Evolutionary conservation across 2,888 invertebrate genomes (phyloP), one percentile per base, ranked within the genome.

Genomic region (Drosophila sordidula): DNA sequence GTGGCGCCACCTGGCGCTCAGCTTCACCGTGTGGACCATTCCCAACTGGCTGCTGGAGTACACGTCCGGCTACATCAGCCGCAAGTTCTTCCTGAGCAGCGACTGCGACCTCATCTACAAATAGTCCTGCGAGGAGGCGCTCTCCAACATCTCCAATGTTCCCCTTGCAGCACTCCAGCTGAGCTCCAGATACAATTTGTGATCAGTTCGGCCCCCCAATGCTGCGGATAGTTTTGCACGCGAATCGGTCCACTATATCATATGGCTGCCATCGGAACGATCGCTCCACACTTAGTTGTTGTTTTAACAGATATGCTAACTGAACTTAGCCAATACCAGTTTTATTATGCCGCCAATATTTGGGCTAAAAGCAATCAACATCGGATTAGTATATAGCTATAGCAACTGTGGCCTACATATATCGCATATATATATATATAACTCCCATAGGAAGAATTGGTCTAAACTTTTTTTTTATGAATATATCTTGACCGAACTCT

Each of bases 31-130:
- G 1, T 90, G 91, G 91, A 83, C 87, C 34, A 88, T 90, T 52
- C 89, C 90, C 59, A 90, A 90, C 26, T 84, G 78, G 16, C 42
- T 91, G 4, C 55, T 91, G 44, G 87, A 89, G 42, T 74, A 66
- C 45, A 81, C 86, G 32, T 83, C 90, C 42, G 80, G 79, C 51
- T 85, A 85, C 22, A 80, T 90, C n/a, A 86, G 81, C 73, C 79
- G 78, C 25, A 84, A 86, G 72, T 78, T 91, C 61, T 71, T 90
- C 42, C 69, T 90, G 16, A 89, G 79, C 65, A 90, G 88, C 75
- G 90, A 90, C 85, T 90, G 90, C 90, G 91, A 90, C 90, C 69
- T 90, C 85, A 91, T 90, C 70, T 90, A 90, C 69, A 90, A 89
- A 72, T 81, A 78, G 44, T 12, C 22, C n/a, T n/a, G n/a, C n/a